Evolutionary conservation across 2,888 invertebrate species (phyloP), one percentile per base, ranked within the genome.

Genomic region (Patella depressa): DNA sequence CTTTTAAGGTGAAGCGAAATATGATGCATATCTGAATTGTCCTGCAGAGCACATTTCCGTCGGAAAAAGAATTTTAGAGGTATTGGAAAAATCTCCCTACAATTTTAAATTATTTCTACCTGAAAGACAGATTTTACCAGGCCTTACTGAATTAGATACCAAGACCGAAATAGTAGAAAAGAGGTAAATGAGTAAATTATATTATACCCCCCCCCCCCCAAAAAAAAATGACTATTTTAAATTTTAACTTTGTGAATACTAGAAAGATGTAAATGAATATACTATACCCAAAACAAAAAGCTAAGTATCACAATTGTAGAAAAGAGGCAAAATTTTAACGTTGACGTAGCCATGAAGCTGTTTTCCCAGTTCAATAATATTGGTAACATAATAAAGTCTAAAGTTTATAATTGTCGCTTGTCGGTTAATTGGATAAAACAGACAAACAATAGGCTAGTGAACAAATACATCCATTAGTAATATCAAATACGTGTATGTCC

Each of bases 21-120:
- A 69, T 69, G 59, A 74, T 15, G 74, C 74, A 15, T 74, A 74
- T 69, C 53, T 74, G 45, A 74, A 74, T 53, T 65, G 45, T 69
- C 53, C 74, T 4, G 19, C n/a, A 19, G 53, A 74, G 53, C 53
- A 74, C 65, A 29, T 69, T 2, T 12, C 15, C 4, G 24, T n/a
- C 7, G 74, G 65, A 11, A 74, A 74, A 53, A 19, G 53, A 19
- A 74, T 74, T 53, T 19, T 69, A 53, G 45, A 34, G 14, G 34
- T 45, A 59, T 69, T 74, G 17, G 74, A 74, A 15, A 53, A 59
- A n/a, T 24, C 74, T 3, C 74, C 74, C 11, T 45, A 74, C 69
- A 65, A 59, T 53, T 69, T 69, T 14, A 59, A 53, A n/a, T 69
- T 74, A 59, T 74, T 74, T 24, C 53, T 74, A 15, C 74, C 74